Conservation (phyloP, 2,888 invertebrate genomes). For the Phania funesta region DNA sequence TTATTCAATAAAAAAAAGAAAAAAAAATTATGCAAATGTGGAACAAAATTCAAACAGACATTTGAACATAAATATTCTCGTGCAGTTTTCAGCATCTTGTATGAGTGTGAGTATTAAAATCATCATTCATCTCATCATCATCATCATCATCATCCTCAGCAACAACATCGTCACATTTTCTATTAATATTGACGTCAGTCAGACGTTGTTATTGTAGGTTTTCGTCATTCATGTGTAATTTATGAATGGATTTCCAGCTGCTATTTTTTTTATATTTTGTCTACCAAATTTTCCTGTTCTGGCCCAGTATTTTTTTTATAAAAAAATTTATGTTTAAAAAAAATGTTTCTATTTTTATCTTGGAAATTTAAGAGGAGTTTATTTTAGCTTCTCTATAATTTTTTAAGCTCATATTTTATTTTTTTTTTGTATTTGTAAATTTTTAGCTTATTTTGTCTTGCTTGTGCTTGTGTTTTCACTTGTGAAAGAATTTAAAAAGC, state of each 20-base stretch:
- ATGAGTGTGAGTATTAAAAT: no score
- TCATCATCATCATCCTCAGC: no score
- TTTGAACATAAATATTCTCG: background rate
- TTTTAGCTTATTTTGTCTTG: slow-evolving; percentile 28
- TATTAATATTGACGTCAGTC: slow-evolving; percentile 60
- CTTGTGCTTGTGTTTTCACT: slow-evolving; percentile 3
- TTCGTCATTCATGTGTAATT: slow-evolving; percentile 16
- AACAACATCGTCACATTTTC: slow-evolving; percentile 41
- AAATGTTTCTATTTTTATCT: background rate
- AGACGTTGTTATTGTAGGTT: slow-evolving; percentile 9
- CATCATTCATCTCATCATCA: slow-evolving; percentile 40
- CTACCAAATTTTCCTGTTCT: slow-evolving; percentile 5
- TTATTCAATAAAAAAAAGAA: slow-evolving; percentile 1
- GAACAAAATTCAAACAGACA: slow-evolving; percentile 19
- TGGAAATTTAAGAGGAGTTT: background rate
- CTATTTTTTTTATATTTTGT: slow-evolving; percentile 17
- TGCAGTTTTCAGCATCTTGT: slow-evolving; percentile 8
- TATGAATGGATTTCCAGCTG: slow-evolving; percentile 56
- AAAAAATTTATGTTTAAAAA: background rate
- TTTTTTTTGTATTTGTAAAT: slow-evolving; percentile 14
- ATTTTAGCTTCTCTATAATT: slow-evolving; percentile 7
- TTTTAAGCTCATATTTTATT: slow-evolving; percentile 11
- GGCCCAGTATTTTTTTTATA: background rate
- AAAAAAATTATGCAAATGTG: slow-evolving; percentile 11
- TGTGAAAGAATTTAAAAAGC: slow-evolving; percentile 37